phyloP scores from a whole-genome alignment of 2,888 invertebrate species.

The Oegoconia quadripuncta region DNA sequence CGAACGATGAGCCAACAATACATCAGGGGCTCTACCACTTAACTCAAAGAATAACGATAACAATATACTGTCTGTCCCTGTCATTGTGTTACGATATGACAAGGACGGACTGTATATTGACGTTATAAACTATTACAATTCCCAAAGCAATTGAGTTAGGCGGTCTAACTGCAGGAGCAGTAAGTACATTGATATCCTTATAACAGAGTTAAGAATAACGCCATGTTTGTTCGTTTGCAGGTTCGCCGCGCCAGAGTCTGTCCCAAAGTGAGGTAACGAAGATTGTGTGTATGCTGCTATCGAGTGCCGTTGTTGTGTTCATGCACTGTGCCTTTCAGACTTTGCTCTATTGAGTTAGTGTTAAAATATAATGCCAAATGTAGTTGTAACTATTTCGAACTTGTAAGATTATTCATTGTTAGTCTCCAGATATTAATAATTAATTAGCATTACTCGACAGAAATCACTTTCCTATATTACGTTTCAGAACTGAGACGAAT shows the following conservation, averaged over 20 bases:
- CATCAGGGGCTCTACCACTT: neutral
- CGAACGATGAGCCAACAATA: too few relatives aligned
- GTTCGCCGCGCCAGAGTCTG: constrained; percentile 23
- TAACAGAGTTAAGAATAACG: too few relatives aligned
- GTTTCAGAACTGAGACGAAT: neutral
- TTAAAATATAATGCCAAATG: constrained; percentile 23
- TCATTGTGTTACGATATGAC: too few relatives aligned
- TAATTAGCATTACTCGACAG: neutral
- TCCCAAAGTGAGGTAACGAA: constrained; percentile 25
- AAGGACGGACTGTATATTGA: too few relatives aligned
- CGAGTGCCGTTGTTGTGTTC: constrained; percentile 26
- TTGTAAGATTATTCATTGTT: constrained; percentile 7
- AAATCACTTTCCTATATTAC: constrained; percentile 3
- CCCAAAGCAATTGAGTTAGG: too few relatives aligned
- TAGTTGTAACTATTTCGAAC: constrained; percentile 21
- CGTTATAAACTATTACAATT: too few relatives aligned
- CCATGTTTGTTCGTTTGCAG: constrained; percentile 25
- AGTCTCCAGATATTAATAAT: neutral
- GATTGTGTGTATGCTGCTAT: constrained; percentile 17
- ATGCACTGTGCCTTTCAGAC: constrained; percentile 24
- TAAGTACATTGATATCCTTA: too few relatives aligned
- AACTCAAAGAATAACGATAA: too few relatives aligned
- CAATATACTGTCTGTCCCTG: too few relatives aligned
- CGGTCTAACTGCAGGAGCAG: too few relatives aligned
- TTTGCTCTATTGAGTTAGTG: constrained; percentile 20